Conservation (phyloP, 2,888 invertebrate genomes). For the Cremastinae sp. region DNA sequence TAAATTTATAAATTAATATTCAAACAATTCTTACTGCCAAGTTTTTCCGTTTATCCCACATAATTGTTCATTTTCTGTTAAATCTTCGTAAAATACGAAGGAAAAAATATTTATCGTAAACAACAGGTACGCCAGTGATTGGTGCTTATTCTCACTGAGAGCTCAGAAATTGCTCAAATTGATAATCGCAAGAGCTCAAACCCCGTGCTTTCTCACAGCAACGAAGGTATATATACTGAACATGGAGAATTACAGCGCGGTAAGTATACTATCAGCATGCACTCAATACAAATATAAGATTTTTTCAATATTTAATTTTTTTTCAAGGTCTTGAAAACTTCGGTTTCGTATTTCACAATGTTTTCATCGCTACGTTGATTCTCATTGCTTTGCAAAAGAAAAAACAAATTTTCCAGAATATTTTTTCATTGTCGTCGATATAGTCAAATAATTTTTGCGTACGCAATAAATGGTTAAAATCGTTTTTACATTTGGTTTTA, state of each 20-base stretch:
- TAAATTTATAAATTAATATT: too few relatives aligned
- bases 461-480: too few relatives aligned
- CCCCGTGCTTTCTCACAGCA: neutral
- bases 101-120: neutral
- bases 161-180: constrained; percentile 30
- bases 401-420: too few relatives aligned
- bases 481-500: too few relatives aligned
- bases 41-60: neutral
- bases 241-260: constrained; percentile 11
- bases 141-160: constrained; percentile 10
- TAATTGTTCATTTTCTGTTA: neutral
- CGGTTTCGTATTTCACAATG: constrained; percentile 41
- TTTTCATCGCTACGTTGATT: constrained; percentile 33
- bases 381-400: too few relatives aligned
- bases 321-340: constrained; percentile 41
- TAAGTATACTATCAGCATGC: neutral
- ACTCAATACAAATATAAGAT: neutral
- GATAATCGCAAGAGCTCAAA: neutral
- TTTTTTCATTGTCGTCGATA: too few relatives aligned
- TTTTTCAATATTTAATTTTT: neutral
- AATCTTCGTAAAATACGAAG: neutral
- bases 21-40: too few relatives aligned
- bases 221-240: neutral
- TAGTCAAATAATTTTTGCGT: too few relatives aligned
- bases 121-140: constrained; percentile 29